Conservation (phyloP, 53 echinoderm and acorn worm species). For the Holothuria leucospilota region DNA sequence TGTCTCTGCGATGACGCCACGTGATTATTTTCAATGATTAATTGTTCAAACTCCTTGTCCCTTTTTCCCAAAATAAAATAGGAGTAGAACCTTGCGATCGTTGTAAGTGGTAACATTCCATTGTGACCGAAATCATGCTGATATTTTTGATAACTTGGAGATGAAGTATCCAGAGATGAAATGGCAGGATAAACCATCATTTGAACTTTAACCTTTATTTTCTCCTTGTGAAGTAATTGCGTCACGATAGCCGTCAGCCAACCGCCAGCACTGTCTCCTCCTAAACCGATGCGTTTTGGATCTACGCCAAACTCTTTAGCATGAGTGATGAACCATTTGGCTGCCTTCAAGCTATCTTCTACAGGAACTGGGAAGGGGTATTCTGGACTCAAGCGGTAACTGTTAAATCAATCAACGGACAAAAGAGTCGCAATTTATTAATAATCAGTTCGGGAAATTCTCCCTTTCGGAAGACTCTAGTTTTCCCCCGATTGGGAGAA, state of each 20-base stretch:
- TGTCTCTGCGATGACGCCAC: slow-evolving; percentile 10
- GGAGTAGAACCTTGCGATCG: neutral
- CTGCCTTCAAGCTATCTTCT: slow-evolving; percentile 71
- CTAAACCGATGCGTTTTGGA: slow-evolving; percentile 61
- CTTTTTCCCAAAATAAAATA: slow-evolving; percentile 10
- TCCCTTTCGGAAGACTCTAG: too few species aligned
- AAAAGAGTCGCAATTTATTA: too few species aligned
- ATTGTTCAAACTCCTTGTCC: slow-evolving; percentile 4
- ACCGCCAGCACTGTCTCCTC: slow-evolving; percentile 84
- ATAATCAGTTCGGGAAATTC: too few species aligned
- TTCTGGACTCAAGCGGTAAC: slow-evolving; percentile 79
- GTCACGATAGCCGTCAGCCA: slow-evolving; percentile 62
- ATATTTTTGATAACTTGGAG: slow-evolving; percentile 51
- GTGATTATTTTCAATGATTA: slow-evolving; percentile 57
- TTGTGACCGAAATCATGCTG: slow-evolving; percentile 24
- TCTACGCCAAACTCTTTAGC: slow-evolving; percentile 66
- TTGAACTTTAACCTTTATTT: slow-evolving; percentile 61
- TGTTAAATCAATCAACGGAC: slow-evolving; percentile 3
- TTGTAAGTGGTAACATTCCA: neutral
- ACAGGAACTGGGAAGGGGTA: slow-evolving; percentile 67
- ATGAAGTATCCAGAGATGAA: slow-evolving; percentile 61
- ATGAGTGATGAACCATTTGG: slow-evolving; percentile 78
- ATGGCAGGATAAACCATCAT: slow-evolving; percentile 71
- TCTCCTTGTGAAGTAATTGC: slow-evolving; percentile 68
- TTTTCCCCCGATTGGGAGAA: too few species aligned